phyloP scores from a whole-genome alignment of 2,888 invertebrate species.

The Ornithoptera priamus region DNA sequence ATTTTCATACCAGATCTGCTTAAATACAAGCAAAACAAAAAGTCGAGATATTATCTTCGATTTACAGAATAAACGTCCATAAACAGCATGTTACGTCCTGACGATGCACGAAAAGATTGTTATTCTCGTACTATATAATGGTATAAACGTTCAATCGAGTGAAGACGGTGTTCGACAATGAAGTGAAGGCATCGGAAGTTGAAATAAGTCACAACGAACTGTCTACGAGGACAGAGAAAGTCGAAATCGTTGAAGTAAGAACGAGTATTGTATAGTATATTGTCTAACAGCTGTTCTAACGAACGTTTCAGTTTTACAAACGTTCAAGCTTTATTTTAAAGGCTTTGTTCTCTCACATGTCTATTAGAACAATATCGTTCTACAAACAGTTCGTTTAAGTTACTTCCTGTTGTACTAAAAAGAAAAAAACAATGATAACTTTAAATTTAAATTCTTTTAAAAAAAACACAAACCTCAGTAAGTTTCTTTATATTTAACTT shows the following conservation, averaged over 20 bases:
- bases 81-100: neutral
- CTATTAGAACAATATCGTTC: neutral
- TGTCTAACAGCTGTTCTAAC: slow-evolving; percentile 21
- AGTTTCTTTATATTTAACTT: too few relatives aligned
- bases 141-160: neutral
- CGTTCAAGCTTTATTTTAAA: neutral
- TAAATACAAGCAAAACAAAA: neutral
- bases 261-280: slow-evolving; percentile 32
- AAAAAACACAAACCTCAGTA: too few relatives aligned
- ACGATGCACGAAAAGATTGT: slow-evolving; percentile 2
- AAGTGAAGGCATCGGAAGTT: slow-evolving; percentile 24
- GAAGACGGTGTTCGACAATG: neutral
- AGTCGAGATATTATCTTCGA: neutral
- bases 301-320: slow-evolving; percentile 14
- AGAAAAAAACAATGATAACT: too few relatives aligned
- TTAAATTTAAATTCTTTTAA: too few relatives aligned
- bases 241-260: slow-evolving; percentile 39
- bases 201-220: slow-evolving; percentile 37
- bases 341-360: neutral
- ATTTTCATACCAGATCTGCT: neutral
- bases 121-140: neutral
- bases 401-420: too few relatives aligned
- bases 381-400: too few relatives aligned
- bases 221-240: slow-evolving; percentile 61
- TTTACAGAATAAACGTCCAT: neutral